Evolutionary conservation across 2,888 invertebrate species (phyloP).

Genomic region (Hipparchia sbordonii): DNA sequence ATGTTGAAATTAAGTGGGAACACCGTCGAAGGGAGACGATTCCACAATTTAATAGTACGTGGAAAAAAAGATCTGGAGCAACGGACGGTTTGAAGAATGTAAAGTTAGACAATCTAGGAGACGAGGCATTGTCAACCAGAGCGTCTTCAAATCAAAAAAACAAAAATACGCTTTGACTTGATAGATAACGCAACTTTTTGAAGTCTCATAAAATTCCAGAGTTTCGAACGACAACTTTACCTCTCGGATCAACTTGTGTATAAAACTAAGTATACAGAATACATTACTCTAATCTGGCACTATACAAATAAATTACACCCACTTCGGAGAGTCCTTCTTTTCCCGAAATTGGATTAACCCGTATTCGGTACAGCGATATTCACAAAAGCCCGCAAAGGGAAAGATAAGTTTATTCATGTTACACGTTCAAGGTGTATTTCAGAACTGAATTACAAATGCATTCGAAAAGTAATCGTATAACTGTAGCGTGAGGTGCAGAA

Average conservation of each 20-base stretch:
- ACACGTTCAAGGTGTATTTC: slow-evolving; percentile 32
- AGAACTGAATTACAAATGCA: slow-evolving; percentile 9
- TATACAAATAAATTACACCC: slow-evolving; percentile 1
- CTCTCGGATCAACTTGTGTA: neutral
- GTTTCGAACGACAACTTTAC: too few relatives aligned
- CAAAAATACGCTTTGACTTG: neutral
- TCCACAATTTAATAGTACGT: too few relatives aligned
- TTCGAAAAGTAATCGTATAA: slow-evolving; percentile 29
- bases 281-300: slow-evolving; percentile 9
- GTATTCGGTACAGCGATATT: slow-evolving; percentile 28
- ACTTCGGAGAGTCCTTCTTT: slow-evolving; percentile 15
- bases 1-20: too few relatives aligned
- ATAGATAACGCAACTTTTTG: too few relatives aligned
- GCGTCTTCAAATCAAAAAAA: too few relatives aligned
- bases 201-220: too few relatives aligned
- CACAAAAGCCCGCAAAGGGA: slow-evolving; percentile 34
- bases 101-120: too few relatives aligned
- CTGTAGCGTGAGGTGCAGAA: slow-evolving; percentile 3
- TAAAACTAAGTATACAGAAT: neutral
- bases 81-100: too few relatives aligned
- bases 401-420: slow-evolving; percentile 38
- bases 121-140: too few relatives aligned
- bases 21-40: too few relatives aligned
- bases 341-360: slow-evolving; percentile 17
- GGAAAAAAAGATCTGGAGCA: too few relatives aligned